Percentiles rank a stretch among this genome's conserved stretches.
These are phyloP conservation scores for Xylocopa sonorina DNA, from an alignment of 1,140 invertebrate genomes.

Conservation along the genomic window DNA sequence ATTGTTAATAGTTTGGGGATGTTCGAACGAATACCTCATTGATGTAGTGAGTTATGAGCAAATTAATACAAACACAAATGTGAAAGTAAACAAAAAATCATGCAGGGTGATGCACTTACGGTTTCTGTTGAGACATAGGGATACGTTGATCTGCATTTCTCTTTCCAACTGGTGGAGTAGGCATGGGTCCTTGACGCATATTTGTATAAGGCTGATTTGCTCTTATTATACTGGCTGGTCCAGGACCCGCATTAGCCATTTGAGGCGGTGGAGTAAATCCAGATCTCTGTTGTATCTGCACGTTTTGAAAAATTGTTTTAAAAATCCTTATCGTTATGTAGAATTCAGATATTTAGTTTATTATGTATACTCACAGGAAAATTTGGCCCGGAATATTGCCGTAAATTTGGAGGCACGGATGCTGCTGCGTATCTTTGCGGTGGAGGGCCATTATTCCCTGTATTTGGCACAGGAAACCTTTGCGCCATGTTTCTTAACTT, in stretches of 20 bases:
- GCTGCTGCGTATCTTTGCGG: slow-evolving; percentile 84
- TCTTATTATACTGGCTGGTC: slow-evolving; percentile 84
- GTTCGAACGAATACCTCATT: too few relatives aligned
- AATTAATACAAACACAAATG: neutral
- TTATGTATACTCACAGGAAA: slow-evolving; percentile 83
- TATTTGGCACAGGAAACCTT: slow-evolving; percentile 83
- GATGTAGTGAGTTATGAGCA: slow-evolving; percentile 10
- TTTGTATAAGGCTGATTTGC: slow-evolving; percentile 83
- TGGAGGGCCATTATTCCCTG: slow-evolving; percentile 83
- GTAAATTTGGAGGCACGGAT: slow-evolving; percentile 83
- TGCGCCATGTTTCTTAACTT: slow-evolving; percentile 82
- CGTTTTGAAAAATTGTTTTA: slow-evolving; percentile 36
- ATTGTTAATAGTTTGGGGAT: too few relatives aligned
- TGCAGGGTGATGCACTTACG: slow-evolving; percentile 77
- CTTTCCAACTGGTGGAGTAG: slow-evolving; percentile 83
- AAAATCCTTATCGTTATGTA: slow-evolving; percentile 1
- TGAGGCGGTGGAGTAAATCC: slow-evolving; percentile 83
- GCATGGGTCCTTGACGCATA: slow-evolving; percentile 84
- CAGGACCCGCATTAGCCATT: slow-evolving; percentile 80
- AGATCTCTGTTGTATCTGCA: slow-evolving; percentile 82
- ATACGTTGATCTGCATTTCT: slow-evolving; percentile 84
- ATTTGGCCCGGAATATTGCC: slow-evolving; percentile 84
- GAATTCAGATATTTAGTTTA: slow-evolving; percentile 10
- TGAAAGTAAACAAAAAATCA: slow-evolving; percentile 15
- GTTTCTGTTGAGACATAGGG: slow-evolving; percentile 85